A percentile compares a stretch with the other conserved stretches of the same genome.
phyloP scores from a whole-genome alignment of 1,140 invertebrate species.

The Drosophila ercepeae region DNA sequence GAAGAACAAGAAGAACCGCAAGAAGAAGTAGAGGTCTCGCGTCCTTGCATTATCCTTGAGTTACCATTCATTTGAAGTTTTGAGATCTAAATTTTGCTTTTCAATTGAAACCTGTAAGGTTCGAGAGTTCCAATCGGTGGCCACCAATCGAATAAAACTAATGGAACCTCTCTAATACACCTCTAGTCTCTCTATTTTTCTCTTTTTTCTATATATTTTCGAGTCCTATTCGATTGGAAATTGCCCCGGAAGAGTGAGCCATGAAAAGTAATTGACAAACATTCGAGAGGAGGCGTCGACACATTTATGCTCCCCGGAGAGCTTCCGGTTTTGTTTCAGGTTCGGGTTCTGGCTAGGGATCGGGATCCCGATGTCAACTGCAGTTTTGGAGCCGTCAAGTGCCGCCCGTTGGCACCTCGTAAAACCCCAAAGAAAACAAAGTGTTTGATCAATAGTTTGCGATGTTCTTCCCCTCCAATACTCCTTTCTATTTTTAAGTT shows the following conservation, averaged over 20 bases:
- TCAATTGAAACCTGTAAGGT: neutral
- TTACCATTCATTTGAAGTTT: neutral
- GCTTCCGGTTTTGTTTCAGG: slow-evolving; percentile 59
- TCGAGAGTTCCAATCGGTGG: neutral
- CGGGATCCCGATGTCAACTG: slow-evolving; percentile 18
- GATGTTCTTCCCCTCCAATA: neutral
- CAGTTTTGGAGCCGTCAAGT: slow-evolving; percentile 12
- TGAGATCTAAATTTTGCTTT: neutral
- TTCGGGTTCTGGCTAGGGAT: neutral
- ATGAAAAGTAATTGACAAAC: slow-evolving; percentile 48
- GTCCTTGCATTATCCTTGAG: neutral
- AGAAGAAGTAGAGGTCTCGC: slow-evolving; percentile 16
- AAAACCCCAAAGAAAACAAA: slow-evolving; percentile 24
- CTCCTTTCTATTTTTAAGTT: neutral
- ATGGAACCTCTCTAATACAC: neutral
- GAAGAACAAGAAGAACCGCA: slow-evolving; percentile 33
- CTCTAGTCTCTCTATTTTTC: neutral
- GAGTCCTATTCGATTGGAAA: slow-evolving; percentile 4
- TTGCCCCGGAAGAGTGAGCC: slow-evolving; percentile 36
- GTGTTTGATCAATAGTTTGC: slow-evolving; percentile 16
- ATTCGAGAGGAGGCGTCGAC: slow-evolving; percentile 62
- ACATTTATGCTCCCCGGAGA: slow-evolving; percentile 68
- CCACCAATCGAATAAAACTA: neutral
- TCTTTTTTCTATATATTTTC: no score
- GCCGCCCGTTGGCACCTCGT: slow-evolving; percentile 38